Evolutionary conservation across 2,888 invertebrate species (phyloP).

Genomic region (Coenonympha arcania): DNA sequence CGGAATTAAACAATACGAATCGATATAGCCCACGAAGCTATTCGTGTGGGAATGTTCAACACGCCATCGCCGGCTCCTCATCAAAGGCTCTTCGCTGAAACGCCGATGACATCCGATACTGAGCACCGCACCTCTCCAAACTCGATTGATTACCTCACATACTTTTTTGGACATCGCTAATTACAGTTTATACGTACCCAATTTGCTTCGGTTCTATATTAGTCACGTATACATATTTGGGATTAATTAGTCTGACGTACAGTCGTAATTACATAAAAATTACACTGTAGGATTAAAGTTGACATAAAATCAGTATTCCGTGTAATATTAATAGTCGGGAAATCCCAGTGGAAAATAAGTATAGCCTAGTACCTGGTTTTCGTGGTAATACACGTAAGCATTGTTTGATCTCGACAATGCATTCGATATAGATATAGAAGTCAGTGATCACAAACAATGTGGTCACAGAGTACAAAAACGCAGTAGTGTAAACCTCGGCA

Average conservation of each 20-base stretch:
- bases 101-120: constrained; percentile 54
- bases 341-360: constrained; percentile 52
- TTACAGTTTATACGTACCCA: constrained; percentile 28
- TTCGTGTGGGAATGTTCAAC: constrained; percentile 70
- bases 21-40: constrained; percentile 36
- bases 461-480: constrained; percentile 42
- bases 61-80: constrained; percentile 52
- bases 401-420: constrained; percentile 54
- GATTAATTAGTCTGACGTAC: constrained; percentile 8
- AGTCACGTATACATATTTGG: constrained; percentile 13
- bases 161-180: constrained; percentile 31
- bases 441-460: constrained; percentile 41
- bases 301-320: constrained; percentile 24
- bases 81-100: constrained; percentile 65
- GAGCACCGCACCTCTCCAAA: constrained; percentile 39
- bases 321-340: constrained; percentile 41
- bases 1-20: constrained; percentile 45
- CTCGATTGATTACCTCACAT: constrained; percentile 36
- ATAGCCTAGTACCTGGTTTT: constrained; percentile 41
- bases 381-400: constrained; percentile 52
- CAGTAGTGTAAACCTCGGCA: constrained; percentile 26
- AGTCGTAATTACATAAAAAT: constrained; percentile 9
- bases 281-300: constrained; percentile 13
- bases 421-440: constrained; percentile 39
- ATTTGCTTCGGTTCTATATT: constrained; percentile 28